Evolutionary conservation across 2,888 invertebrate genomes (phyloP), one percentile per base, ranked within the genome.

Genomic region (Epinotia brunnichana): DNA sequence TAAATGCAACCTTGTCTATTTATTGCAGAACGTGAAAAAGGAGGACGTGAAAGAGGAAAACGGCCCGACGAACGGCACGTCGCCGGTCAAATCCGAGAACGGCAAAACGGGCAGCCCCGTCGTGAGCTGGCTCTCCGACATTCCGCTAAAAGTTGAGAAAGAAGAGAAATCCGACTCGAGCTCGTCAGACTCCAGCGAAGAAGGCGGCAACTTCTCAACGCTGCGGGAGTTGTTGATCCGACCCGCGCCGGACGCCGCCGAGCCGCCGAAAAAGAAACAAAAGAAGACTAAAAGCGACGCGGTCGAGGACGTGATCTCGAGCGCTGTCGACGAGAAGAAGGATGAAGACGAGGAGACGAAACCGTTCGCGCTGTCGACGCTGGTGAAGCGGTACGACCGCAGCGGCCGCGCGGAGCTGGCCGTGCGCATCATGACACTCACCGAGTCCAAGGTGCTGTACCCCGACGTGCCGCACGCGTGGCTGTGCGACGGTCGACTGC

Each of bases 381-480:
- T 90, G 0, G 88, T 91, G 75, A 90, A 89, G 79, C 82, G 91
- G 39, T 91, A 91, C 77, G 89, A 89, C 75, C 78, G 86, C 54
- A 84, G 82, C 74, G 87, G 83, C 11, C 87, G 94, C 9, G 94
- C 78, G 81, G 86, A 90, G 66, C 84, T 97, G 79, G 95, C 97
- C 3, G 95, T 96, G 17, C 94, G 97, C 56, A 96, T 97, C 74
- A 98, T 98, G 97, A 98, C 97, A 0, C 87, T 97, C 72, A 95
- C 96, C 0, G 96, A 97, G 83, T 97, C 97, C 68, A 95, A 95
- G 78, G 90, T 95, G 63, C 84, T 97, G 76, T 98, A 97, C 85
- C 98, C 98, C 0, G 96, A 97, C 72, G 97, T 97, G 39, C 97
- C 98, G 0, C 99, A 99, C 85, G 95, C 96, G 3, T 99, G 99